A percentile compares a stretch with the other conserved stretches of the same genome.
These are phyloP conservation scores for Tenualosa ilisha DNA, from an alignment of 2,797 vertebrate species.

Conservation along the genomic window DNA sequence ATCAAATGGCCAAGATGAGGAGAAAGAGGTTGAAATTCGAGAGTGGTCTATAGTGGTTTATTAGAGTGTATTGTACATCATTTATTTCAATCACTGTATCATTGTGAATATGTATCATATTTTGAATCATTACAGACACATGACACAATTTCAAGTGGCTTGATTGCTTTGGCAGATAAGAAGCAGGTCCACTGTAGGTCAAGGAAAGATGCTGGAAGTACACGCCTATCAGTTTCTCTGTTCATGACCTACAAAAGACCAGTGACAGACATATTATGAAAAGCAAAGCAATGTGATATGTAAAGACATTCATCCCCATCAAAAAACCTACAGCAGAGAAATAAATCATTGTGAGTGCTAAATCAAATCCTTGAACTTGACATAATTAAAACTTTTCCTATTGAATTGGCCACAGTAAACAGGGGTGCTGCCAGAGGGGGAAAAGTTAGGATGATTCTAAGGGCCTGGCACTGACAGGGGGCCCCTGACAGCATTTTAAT, in stretches of 20 bases:
- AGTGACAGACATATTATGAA: neutral
- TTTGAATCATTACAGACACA: neutral
- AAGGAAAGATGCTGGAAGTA: neutral
- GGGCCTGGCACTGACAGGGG: too few relatives aligned
- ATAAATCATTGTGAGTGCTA: neutral
- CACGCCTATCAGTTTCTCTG: neutral
- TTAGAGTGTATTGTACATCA: neutral
- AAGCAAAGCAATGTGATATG: neutral
- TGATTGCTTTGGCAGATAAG: neutral
- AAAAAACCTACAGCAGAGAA: neutral
- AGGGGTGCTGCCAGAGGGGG: too few relatives aligned
- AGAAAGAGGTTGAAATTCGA: neutral
- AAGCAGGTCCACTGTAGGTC: neutral
- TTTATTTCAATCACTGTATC: too few relatives aligned
- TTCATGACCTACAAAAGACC: neutral
- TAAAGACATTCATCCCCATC: neutral
- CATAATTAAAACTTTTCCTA: neutral
- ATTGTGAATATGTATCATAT: neutral
- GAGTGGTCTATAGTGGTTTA: neutral
- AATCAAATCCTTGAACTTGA: neutral
- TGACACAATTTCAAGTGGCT: neutral
- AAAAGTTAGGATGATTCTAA: too few relatives aligned
- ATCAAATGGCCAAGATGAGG: neutral
- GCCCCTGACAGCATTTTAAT: too few relatives aligned
- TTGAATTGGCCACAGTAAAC: neutral